phyloP scores from a whole-genome alignment of 2,113 vertebrate species.

The Megaceryle torquata region DNA sequence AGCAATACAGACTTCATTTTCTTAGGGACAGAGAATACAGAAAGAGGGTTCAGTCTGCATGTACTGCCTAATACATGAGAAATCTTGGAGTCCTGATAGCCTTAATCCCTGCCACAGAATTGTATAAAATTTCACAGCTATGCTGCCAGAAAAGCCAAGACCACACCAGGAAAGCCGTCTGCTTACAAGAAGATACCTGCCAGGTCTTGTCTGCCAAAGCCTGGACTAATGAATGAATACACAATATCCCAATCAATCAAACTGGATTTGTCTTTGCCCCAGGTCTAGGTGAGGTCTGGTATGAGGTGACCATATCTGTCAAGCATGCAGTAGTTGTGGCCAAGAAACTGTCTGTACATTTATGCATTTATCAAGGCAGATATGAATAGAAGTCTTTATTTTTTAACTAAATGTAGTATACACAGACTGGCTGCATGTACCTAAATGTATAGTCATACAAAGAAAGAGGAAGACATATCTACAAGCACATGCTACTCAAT shows the following conservation, averaged over 20 bases:
- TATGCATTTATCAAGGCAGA: conserved; percentile 69
- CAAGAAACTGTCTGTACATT: conserved; percentile 72
- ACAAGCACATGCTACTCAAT: not conserved
- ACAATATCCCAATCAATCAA: conserved; percentile 80
- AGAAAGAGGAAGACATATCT: not conserved
- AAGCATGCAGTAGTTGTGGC: conserved; percentile 61
- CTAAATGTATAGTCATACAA: not conserved
- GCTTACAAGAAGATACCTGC: conserved; percentile 81
- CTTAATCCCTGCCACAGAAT: conserved; percentile 78
- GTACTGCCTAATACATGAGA: conserved; percentile 61
- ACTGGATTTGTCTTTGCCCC: conserved; percentile 77
- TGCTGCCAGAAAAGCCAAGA: conserved; percentile 78
- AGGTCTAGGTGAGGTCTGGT: conserved; percentile 78
- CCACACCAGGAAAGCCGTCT: conserved; percentile 80
- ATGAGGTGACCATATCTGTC: conserved; percentile 79
- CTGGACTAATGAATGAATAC: conserved; percentile 82
- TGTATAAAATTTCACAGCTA: conserved; percentile 83
- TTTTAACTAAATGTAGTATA: conserved; percentile 7
- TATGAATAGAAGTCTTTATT: conserved; percentile 71
- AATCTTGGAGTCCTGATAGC: conserved; percentile 72
- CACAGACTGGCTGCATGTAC: not conserved
- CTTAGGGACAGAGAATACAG: not conserved
- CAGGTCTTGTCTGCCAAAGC: conserved; percentile 80
- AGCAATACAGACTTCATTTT: not conserved
- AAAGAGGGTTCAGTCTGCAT: conserved; percentile 25